Percentiles rank a stretch among this genome's conserved stretches.
phyloP scores from a whole-genome alignment of 2,113 vertebrate genomes.

The Zapornia atra region DNA sequence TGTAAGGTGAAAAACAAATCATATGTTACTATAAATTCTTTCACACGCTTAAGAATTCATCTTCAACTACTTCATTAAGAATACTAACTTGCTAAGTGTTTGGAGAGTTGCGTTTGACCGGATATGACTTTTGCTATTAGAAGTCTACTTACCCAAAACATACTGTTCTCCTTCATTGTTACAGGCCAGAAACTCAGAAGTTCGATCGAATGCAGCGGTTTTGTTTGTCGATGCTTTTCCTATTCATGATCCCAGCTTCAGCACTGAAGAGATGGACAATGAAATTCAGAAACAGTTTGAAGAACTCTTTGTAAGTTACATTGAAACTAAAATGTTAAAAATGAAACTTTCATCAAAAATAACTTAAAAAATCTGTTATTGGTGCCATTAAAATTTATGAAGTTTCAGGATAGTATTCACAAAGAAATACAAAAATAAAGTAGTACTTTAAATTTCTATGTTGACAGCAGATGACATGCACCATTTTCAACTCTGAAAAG shows the following conservation, averaged over 20 bases:
- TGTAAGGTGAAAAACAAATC: background rate
- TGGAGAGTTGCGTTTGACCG: background rate
- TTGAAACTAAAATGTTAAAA: background rate
- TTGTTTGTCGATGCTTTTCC: slow-evolving; percentile 94
- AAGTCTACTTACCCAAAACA: background rate
- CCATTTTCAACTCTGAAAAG: background rate
- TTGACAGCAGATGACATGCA: background rate
- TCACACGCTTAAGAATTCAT: background rate
- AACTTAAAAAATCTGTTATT: background rate
- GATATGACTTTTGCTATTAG: background rate
- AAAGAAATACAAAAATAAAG: background rate
- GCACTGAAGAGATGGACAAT: slow-evolving; percentile 76
- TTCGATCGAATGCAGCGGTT: slow-evolving; percentile 90
- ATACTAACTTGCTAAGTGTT: background rate
- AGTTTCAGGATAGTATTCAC: background rate
- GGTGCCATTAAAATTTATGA: background rate
- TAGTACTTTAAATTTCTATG: background rate
- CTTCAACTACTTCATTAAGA: background rate
- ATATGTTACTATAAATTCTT: background rate
- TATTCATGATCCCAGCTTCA: slow-evolving; percentile 83
- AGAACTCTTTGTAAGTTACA: slow-evolving; percentile 84
- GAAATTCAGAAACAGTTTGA: slow-evolving; percentile 94
- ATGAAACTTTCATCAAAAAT: background rate
- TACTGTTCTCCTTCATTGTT: background rate
- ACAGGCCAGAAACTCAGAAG: slow-evolving; percentile 89